Evolutionary conservation across 1,140 invertebrate genomes (phyloP).

Genomic region (Cardiocondyla obscurior): DNA sequence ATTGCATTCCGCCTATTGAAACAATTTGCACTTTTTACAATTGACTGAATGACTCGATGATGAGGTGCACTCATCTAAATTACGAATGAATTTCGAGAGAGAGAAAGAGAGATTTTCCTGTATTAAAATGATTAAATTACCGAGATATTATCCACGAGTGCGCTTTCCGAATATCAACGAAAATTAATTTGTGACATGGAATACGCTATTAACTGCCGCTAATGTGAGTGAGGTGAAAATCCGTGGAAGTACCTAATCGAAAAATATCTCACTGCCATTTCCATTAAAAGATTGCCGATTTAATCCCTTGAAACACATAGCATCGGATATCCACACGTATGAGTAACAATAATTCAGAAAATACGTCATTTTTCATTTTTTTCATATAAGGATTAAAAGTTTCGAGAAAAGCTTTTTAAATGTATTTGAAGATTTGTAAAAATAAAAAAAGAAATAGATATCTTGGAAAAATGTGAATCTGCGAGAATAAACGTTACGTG

Average conservation of each 20-base stretch:
- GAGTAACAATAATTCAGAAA: neutral
- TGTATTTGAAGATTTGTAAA: neutral
- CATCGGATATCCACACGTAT: neutral
- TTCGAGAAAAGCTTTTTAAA: neutral
- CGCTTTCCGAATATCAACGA: constrained; percentile 3
- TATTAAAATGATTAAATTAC: constrained; percentile 44
- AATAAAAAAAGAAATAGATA: neutral
- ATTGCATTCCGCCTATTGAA: constrained; percentile 18
- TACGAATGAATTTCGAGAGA: constrained; percentile 36
- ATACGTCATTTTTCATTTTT: neutral
- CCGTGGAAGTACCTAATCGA: neutral
- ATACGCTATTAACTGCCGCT: constrained; percentile 24
- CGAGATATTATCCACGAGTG: constrained; percentile 6
- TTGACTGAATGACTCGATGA: neutral
- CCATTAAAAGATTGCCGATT: constrained; percentile 15
- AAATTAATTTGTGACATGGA: constrained; percentile 42
- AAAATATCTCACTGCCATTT: neutral
- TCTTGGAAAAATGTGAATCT: neutral
- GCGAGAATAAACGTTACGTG: neutral
- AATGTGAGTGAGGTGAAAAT: constrained; percentile 15
- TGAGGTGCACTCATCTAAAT: constrained; percentile 30
- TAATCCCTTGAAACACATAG: neutral
- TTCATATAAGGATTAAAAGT: neutral
- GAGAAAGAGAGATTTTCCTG: no score
- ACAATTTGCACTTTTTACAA: constrained; percentile 7